Conservation (phyloP, 2,113 vertebrate species). For the Sturnus vulgaris region DNA sequence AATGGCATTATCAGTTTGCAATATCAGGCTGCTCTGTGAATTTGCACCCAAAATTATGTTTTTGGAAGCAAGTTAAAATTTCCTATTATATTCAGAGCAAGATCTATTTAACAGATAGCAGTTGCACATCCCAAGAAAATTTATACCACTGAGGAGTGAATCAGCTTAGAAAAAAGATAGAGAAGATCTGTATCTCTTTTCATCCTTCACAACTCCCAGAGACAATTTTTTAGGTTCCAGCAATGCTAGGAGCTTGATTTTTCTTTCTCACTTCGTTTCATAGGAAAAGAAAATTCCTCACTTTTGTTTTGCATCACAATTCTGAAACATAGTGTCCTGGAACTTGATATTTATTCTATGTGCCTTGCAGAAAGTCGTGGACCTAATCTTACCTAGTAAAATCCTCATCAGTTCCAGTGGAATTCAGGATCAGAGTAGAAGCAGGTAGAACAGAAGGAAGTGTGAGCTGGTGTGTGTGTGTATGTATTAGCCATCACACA, state of each 20-base stretch:
- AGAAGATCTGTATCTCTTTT: background rate
- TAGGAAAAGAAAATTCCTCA: background rate
- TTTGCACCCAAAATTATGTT: background rate
- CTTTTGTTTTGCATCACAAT: background rate
- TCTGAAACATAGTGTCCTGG: background rate
- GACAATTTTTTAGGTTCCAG: background rate
- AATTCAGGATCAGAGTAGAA: background rate
- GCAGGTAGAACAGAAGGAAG: background rate
- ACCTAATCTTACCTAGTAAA: background rate
- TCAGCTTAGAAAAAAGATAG: background rate
- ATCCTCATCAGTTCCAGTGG: background rate
- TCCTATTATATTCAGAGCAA: background rate
- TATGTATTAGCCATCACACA: background rate
- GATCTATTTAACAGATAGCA: constrained; percentile 30
- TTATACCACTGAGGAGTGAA: background rate
- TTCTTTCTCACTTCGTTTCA: background rate
- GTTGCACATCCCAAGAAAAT: background rate
- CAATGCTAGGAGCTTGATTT: background rate
- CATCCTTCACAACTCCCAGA: background rate
- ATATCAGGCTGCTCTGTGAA: background rate
- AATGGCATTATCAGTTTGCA: background rate
- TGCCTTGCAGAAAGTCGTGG: background rate
- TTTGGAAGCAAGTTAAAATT: background rate
- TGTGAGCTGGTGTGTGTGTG: background rate
- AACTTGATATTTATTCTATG: background rate